Evolutionary conservation across 2,888 invertebrate species (phyloP).

Genomic region (Harmothoe impar): DNA sequence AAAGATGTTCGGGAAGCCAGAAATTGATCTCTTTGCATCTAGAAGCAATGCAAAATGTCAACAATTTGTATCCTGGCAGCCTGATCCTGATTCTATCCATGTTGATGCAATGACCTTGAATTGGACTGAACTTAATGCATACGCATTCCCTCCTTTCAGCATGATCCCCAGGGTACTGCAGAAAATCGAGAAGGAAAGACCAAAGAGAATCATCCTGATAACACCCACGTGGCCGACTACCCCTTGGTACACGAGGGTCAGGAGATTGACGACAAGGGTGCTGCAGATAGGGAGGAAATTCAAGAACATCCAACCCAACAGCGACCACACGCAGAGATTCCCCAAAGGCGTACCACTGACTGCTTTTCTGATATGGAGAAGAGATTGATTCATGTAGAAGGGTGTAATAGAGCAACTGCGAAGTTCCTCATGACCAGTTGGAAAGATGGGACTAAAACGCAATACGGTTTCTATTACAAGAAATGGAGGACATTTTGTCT

Average conservation of each 20-base stretch:
- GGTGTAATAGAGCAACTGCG: too few relatives aligned
- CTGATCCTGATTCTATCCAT: neutral
- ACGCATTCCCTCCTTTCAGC: slow-evolving; percentile 16
- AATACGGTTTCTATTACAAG: neutral
- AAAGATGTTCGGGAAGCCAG: neutral
- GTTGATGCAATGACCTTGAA: neutral
- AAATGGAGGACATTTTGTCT: neutral
- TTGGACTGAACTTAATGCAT: neutral
- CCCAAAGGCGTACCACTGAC: neutral
- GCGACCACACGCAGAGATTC: too few relatives aligned
- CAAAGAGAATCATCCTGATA: neutral
- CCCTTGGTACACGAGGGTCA: neutral
- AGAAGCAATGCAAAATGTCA: neutral
- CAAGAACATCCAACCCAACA: neutral
- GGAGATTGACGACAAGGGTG: neutral
- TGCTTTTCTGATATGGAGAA: neutral
- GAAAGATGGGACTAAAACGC: neutral
- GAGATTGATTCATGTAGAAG: too few relatives aligned
- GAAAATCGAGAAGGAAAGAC: neutral
- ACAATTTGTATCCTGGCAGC: neutral
- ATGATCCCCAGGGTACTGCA: neutral
- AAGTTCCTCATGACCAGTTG: neutral
- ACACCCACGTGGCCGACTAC: neutral
- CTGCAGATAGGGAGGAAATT: neutral
- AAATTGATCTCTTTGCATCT: slow-evolving; percentile 10